phyloP scores from a whole-genome alignment of 2,888 invertebrate species.

The Hyposoter dolosus region DNA sequence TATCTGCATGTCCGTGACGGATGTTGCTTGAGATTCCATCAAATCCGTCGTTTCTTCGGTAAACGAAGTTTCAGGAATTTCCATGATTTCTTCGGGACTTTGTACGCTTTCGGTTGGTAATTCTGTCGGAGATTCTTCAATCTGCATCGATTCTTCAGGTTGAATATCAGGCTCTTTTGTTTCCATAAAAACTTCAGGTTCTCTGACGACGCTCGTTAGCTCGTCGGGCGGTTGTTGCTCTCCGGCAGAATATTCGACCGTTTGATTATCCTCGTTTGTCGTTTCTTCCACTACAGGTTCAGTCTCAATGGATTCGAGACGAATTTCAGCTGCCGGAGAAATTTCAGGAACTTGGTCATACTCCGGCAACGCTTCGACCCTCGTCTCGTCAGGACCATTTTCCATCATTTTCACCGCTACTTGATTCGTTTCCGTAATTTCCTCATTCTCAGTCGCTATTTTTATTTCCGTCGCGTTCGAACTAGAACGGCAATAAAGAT shows the following conservation, averaged over 20 bases:
- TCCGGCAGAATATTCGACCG: slow-evolving; percentile 47
- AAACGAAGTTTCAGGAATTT: slow-evolving; percentile 55
- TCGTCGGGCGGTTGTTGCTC: slow-evolving; percentile 39
- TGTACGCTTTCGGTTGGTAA: slow-evolving; percentile 22
- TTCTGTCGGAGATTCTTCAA: slow-evolving; percentile 44
- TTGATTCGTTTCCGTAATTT: slow-evolving; percentile 49
- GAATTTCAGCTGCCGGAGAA: slow-evolving; percentile 45
- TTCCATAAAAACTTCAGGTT: slow-evolving; percentile 51
- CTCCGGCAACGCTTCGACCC: slow-evolving; percentile 42
- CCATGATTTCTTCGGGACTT: slow-evolving; percentile 56
- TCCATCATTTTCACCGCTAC: slow-evolving; percentile 42
- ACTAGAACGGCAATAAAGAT: slow-evolving; percentile 75
- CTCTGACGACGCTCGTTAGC: slow-evolving; percentile 21
- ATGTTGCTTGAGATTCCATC: slow-evolving; percentile 19
- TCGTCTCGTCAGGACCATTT: slow-evolving; percentile 55
- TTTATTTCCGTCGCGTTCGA: slow-evolving; percentile 70
- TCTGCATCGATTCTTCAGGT: slow-evolving; percentile 58
- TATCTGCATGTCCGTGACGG: slow-evolving; percentile 54
- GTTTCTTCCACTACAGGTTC: slow-evolving; percentile 45
- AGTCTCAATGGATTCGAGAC: slow-evolving; percentile 38
- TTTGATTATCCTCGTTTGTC: slow-evolving; percentile 11
- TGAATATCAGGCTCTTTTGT: slow-evolving; percentile 27
- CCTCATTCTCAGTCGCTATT: slow-evolving; percentile 47
- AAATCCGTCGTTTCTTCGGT: slow-evolving; percentile 53
- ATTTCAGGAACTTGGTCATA: slow-evolving; percentile 46